phyloP scores from a whole-genome alignment of 2,113 vertebrate species.

The Dendropsophus ebraccatus region DNA sequence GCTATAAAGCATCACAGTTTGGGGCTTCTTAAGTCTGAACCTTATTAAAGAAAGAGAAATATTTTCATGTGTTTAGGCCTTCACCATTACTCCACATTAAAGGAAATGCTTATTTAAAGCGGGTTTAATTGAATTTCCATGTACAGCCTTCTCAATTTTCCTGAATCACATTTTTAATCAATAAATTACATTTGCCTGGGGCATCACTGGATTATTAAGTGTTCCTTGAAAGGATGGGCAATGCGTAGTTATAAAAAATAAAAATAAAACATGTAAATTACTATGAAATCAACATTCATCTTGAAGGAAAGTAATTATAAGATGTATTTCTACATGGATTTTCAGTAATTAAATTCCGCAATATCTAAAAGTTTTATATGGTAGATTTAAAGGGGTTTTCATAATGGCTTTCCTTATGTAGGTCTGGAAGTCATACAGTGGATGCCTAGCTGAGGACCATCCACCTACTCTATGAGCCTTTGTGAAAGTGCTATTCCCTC shows the following conservation, averaged over 20 bases:
- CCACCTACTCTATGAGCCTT: no score
- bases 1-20: no score
- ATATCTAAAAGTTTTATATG: background rate
- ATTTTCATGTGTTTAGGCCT: no score
- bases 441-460: no score
- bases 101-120: conserved; percentile 15
- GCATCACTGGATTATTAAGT: conserved; percentile 34
- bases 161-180: conserved; percentile 23
- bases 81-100: background rate
- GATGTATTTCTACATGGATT: background rate
- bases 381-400: no score
- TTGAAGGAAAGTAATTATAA: conserved; percentile 25
- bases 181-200: conserved; percentile 11
- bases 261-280: background rate
- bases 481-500: no score
- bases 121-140: conserved; percentile 14
- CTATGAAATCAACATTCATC: conserved; percentile 26
- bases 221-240: background rate
- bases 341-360: background rate
- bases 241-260: conserved; percentile 31
- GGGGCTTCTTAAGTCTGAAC: no score
- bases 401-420: no score
- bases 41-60: no score
- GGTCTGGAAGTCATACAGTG: no score
- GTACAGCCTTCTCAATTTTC: background rate